A percentile compares a stretch with the other conserved stretches of the same genome.
Evolutionary conservation across 2,113 vertebrate species (phyloP).

Genomic region (Paramisgurnus dabryanus): DNA sequence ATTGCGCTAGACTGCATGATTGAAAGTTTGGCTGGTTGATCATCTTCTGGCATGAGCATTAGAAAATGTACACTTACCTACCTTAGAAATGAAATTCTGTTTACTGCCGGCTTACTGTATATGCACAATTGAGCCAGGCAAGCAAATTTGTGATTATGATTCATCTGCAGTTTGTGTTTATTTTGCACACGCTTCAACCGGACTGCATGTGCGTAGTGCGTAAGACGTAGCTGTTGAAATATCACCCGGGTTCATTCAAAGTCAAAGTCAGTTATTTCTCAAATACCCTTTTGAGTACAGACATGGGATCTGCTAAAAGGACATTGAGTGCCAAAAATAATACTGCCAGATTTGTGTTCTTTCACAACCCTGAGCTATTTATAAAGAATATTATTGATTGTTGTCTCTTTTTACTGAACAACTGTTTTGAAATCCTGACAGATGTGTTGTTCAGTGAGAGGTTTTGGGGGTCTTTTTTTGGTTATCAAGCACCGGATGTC

Average conservation of each 20-base stretch:
- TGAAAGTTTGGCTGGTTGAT: background rate
- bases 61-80: too few species aligned
- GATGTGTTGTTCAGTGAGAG: background rate
- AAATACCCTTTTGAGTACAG: conserved; percentile 2
- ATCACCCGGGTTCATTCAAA: background rate
- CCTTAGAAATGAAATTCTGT: too few species aligned
- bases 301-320: conserved; percentile 1
- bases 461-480: background rate
- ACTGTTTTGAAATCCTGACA: background rate
- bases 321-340: background rate
- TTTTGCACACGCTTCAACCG: too few species aligned
- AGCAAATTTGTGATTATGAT: too few species aligned
- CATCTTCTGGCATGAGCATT: too few species aligned
- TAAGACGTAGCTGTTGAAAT: too few species aligned
- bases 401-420: background rate
- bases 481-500: background rate
- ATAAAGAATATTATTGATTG: background rate
- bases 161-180: too few species aligned
- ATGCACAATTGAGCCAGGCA: too few species aligned
- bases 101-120: too few species aligned
- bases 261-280: background rate
- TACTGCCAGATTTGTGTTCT: conserved; percentile 6
- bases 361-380: conserved; percentile 6
- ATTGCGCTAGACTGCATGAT: too few species aligned
- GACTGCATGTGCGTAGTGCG: too few species aligned